Base-by-base conservation (phyloP, 1,140 invertebrate species). In the Lucilia sericata region DNA sequence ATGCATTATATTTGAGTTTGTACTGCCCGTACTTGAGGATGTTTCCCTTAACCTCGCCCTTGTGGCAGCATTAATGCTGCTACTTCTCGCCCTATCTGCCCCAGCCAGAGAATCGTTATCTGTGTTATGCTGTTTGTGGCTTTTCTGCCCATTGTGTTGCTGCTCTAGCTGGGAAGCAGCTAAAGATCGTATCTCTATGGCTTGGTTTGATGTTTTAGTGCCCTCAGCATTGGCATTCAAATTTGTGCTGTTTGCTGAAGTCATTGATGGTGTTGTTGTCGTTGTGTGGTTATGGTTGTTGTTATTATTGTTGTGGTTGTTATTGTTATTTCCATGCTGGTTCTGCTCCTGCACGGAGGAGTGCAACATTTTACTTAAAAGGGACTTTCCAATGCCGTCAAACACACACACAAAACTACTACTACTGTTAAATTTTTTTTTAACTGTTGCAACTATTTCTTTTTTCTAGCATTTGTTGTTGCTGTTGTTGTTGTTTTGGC, bases 11-110 rank as follows among this genome's bases (percentile, higher is more conserved):
- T 49, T 80, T 47, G 51, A 65, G 65, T 70, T 74, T 80, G 42
- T 74, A 74, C 30, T 82, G 87, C 85, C 86, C 65, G 9, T 88
- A 60, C 80, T 85, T 4, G 51, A 1, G 83, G 65, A 70, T 60
- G 55, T n/a, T n/a, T 70, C 65, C 13, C 55, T 55, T 55, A 55
- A 12, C 17, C 82, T 34, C 21, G 49, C 14, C 42, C 75, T 86
- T 1, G 42, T 42, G 85, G 55, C 84, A 74, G 14, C 82, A 84
- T 55, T 78, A 84, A 36, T 30, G 84, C 83, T 82, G 84, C 86
- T 84, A 84, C 86, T 84, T 14, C 82, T 34, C 36, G 25, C 9
- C 21, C 81, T 49, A 14, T 12, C 30, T 14, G 25, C 9, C 21
- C 81, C 81, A 14, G 10, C 30, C 13, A 25, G 51, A 13, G 51